A percentile compares a stretch with the other conserved stretches of the same genome.
phyloP scores from a whole-genome alignment of 2,888 invertebrate species.

The Mamestra brassicae region DNA sequence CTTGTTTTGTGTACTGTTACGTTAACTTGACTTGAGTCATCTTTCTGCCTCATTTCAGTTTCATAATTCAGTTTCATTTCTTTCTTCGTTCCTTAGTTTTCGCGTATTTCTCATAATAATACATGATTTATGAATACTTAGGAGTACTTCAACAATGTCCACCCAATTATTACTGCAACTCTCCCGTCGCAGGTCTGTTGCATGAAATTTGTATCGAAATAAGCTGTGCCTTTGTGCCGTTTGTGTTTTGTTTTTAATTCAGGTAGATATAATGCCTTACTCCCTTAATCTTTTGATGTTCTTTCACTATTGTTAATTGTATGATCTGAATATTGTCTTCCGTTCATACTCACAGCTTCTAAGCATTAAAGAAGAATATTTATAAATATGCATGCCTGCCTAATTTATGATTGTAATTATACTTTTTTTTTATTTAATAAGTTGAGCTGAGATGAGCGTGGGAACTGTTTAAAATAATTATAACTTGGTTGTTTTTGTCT shows the following conservation, averaged over 20 bases:
- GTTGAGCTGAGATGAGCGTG: constrained; percentile 15
- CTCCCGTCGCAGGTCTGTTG: background rate
- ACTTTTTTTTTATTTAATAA: constrained; percentile 25
- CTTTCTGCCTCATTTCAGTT: background rate
- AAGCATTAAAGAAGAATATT: background rate
- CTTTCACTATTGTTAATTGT: background rate
- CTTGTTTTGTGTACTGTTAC: background rate
- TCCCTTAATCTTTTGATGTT: background rate
- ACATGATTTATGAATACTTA: background rate
- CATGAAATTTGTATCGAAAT: background rate
- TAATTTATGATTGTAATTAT: background rate
- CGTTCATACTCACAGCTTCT: background rate
- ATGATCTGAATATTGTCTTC: background rate
- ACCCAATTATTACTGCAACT: background rate
- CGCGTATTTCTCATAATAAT: background rate
- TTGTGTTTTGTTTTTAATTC: no score
- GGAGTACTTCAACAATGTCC: background rate
- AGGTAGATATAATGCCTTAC: no score
- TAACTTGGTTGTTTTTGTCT: constrained; percentile 12
- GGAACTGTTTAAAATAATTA: constrained; percentile 8
- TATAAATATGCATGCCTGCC: background rate
- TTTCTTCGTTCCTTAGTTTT: background rate
- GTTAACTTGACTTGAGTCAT: background rate
- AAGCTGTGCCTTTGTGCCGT: background rate
- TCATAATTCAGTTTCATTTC: background rate